Base-by-base conservation (phyloP, 53 echinoderm and acorn worm species). In the Antedon mediterranea region DNA sequence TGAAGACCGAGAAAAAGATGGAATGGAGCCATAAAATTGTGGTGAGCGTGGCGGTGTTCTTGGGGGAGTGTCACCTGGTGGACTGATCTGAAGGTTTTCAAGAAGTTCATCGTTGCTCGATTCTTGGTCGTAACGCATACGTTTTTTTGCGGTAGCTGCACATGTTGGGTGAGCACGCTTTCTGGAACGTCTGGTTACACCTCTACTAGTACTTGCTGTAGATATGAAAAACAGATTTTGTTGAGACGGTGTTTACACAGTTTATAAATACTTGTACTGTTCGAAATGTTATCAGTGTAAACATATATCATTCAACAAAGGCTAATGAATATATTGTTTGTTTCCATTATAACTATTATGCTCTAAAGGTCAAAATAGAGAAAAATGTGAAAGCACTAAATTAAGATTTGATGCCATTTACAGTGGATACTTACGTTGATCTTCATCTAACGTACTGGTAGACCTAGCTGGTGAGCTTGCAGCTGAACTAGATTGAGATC, bases 181-280 rank as follows among this genome's bases (percentile, higher is more conserved):
- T 28, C 91, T 74, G 29, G 83, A 84, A 0, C 34, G 43, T 72
- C 79, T 86, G 34, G 33, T 72, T 76, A 83, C 82, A 15, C 86
- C 43, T 28, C 89, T 85, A 87, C 89, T 92, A 8, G 84, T 84
- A 57, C 92, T 88, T 79, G 88, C 91, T n/a, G n/a, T n/a, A n/a
- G n/a, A n/a, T n/a, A n/a, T n/a, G n/a, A n/a, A n/a, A 37, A 37
- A 37, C 37, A 6, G 4, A 37, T 37, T 37, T 37, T 37, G 37
- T 37, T 11, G 37, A 37, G 11, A 37, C 11, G 11, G 4, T 37
- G 4, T 37, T 37, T 6, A 11, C 4, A 37, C 37, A 37, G 11
- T n/a, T n/a, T n/a, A n/a, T n/a, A n/a, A n/a, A n/a, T n/a, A n/a
- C n/a, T n/a, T n/a, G n/a, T n/a, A n/a, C n/a, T n/a, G n/a, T n/a